Evolutionary conservation across 2,888 invertebrate species (phyloP).

Genomic region (Antitype chi): DNA sequence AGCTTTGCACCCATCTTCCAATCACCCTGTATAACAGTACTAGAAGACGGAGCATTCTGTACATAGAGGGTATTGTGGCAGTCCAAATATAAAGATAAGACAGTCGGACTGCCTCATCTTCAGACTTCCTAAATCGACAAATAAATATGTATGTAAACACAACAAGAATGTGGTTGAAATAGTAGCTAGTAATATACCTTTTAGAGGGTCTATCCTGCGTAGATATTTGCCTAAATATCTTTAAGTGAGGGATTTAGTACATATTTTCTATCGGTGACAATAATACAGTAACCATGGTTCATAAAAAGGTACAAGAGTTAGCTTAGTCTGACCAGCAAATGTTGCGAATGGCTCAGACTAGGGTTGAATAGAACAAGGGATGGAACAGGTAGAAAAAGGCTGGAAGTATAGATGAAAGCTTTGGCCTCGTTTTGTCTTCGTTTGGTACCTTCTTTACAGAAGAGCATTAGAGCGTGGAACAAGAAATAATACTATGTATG

Average conservation of each 20-base stretch:
- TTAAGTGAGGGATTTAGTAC: constrained; percentile 43
- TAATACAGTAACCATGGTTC: constrained; percentile 36
- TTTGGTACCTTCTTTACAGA: neutral
- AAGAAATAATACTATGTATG: neutral
- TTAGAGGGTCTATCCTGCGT: neutral
- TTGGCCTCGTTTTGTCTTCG: neutral
- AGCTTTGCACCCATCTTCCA: too few species aligned
- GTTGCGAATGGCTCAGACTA: neutral
- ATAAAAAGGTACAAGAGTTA: neutral
- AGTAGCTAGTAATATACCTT: constrained; percentile 10
- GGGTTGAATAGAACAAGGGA: neutral
- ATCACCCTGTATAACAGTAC: too few species aligned
- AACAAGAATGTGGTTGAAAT: constrained; percentile 18
- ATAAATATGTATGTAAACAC: constrained; percentile 2
- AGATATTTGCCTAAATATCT: constrained; percentile 35
- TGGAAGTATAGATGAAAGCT: neutral
- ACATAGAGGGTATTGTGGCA: neutral
- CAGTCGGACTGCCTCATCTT: neutral
- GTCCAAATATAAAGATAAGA: neutral
- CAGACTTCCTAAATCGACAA: constrained; percentile 3
- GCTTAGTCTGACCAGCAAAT: neutral
- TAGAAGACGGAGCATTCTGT: neutral
- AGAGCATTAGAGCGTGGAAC: neutral
- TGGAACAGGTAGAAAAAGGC: neutral
- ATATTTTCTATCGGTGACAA: constrained; percentile 53